Base-by-base conservation (phyloP, 2,797 vertebrate species). In the Hypotaenidia philippensis region DNA sequence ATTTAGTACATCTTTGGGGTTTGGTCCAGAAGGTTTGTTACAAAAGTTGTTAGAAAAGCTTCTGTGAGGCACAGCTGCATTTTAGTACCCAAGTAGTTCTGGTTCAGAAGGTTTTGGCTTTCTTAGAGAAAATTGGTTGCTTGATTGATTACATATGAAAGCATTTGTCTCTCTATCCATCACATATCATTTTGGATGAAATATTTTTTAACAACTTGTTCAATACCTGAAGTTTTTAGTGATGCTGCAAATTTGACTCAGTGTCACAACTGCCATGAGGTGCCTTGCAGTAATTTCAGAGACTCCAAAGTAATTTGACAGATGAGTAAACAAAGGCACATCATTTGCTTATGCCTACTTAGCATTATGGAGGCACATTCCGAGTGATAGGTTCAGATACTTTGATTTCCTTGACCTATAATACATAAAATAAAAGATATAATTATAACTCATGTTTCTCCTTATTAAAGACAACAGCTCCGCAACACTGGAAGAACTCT, bases 11-110 rank as follows among this genome's bases (percentile, higher is more conserved):
- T 13, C 9, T 84, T 83, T 56, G 47, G 13, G 9, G 2, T 78
- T 79, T 87, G 17, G 44, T 32, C 22, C 25, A 40, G 40, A 57
- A 47, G 27, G 4, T 32, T 52, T 0, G 0, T 15, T 23, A n/a
- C 6, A 23, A 52, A 41, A 84, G 11, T 2, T 0, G 1, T 45
- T 75, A 66, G 4, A 12, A 25, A 83, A 64, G 6, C 29, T 55
- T 60, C 55, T 23, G 23, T 27, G 79, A 32, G 50, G 61, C 9
- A 53, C 7, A 57, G 40, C n/a, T 66, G 34, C 18, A 32, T 61
- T 61, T 72, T 38, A 55, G 61, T 94, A 50, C 53, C 21, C 0
- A 11, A 55, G 12, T n/a, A 74, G 29, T 38, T 77, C 71, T 60
- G 29, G 14, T 84, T 76, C 52, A 76, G 49, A 6, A 31, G 12